Evolutionary conservation across 1,140 invertebrate genomes (phyloP).

Genomic region (Nylanderia fulva): DNA sequence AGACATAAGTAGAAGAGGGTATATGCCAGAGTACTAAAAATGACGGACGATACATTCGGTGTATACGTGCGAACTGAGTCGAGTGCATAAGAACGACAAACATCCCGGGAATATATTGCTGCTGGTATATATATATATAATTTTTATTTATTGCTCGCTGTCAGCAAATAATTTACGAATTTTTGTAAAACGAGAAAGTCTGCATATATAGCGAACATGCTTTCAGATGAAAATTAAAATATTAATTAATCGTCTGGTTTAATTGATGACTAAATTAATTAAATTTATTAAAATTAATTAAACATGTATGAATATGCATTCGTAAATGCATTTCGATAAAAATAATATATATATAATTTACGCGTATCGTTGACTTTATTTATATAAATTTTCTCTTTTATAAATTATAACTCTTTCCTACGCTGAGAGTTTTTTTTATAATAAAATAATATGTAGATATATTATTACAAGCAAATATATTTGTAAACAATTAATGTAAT

Average conservation of each 20-base stretch:
- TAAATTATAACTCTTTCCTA: neutral
- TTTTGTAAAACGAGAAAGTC: neutral
- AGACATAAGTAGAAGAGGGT: neutral
- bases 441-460: neutral
- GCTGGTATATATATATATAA: too few species aligned
- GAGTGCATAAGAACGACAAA: slow-evolving; percentile 10
- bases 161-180: neutral
- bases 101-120: neutral
- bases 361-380: neutral
- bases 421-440: neutral
- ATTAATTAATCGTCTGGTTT: neutral
- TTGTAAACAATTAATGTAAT: neutral
- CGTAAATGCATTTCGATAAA: neutral
- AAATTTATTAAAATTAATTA: neutral
- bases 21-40: slow-evolving; percentile 10
- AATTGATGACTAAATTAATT: neutral
- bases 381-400: neutral
- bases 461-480: too few species aligned
- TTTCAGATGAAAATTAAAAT: neutral
- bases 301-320: neutral
- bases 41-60: slow-evolving; percentile 3
- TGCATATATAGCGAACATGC: neutral
- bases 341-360: neutral
- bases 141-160: neutral
- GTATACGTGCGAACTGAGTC: neutral